phyloP scores from a whole-genome alignment of 2,113 vertebrate genomes.

The Caloenas nicobarica region DNA sequence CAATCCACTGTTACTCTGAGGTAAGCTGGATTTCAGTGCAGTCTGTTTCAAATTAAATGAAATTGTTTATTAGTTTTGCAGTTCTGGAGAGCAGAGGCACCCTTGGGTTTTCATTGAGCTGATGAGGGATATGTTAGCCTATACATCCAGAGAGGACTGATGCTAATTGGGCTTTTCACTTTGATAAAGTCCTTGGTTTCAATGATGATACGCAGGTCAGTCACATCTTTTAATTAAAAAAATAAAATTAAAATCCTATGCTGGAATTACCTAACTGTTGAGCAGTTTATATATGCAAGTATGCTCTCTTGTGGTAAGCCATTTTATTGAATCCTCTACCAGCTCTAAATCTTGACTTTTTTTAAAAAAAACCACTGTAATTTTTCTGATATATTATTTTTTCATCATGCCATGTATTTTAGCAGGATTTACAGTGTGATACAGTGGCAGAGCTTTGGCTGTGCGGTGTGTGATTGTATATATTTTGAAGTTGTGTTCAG shows the following conservation, averaged over 20 bases:
- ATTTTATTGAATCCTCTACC: conserved; percentile 23
- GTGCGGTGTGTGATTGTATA: not conserved
- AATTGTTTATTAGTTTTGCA: conserved; percentile 57
- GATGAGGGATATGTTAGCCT: conserved; percentile 14
- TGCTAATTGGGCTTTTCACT: conserved; percentile 54
- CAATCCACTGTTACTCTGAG: conserved; percentile 22
- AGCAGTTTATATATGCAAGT: conserved; percentile 30
- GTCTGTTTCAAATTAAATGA: conserved; percentile 49
- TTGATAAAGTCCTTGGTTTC: conserved; percentile 57
- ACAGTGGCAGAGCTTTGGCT: not conserved
- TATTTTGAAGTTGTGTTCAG: not conserved
- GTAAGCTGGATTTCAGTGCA: conserved; percentile 22
- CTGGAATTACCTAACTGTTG: not conserved
- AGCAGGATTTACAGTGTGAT: not conserved
- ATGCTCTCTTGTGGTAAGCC: conserved; percentile 61
- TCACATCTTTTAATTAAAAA: conserved; percentile 18
- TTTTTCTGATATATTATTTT: not conserved
- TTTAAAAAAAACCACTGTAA: not conserved
- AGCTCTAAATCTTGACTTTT: not conserved
- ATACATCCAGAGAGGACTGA: conserved; percentile 8
- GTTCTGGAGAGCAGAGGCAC: conserved; percentile 32
- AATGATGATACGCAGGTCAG: not conserved
- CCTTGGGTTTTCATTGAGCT: conserved; percentile 48
- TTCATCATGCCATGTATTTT: not conserved
- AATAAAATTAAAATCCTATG: not conserved